Conservation (phyloP, 2,113 vertebrate species). For the Scomber japonicus region DNA sequence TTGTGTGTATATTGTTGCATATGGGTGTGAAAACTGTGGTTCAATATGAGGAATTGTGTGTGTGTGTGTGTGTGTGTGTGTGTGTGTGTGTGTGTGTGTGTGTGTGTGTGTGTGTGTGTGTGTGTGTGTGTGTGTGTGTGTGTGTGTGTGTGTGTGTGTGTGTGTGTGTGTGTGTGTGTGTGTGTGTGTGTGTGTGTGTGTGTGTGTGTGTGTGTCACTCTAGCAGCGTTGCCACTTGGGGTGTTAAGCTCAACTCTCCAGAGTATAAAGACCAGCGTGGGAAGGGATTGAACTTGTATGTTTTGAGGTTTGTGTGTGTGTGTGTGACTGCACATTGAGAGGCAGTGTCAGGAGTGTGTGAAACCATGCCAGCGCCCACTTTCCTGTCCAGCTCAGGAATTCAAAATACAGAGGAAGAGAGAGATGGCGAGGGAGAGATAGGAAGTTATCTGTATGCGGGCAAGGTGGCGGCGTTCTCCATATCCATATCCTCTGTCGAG, state of each 20-base stretch:
- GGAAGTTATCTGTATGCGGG: conserved; percentile 52
- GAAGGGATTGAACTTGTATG: conserved; percentile 36
- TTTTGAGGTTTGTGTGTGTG: neutral
- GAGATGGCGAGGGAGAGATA: neutral
- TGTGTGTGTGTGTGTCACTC: conserved; percentile 13
- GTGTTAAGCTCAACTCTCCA: conserved; percentile 47
- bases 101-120: conserved; percentile 4
- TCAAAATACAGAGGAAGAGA: conserved; percentile 12
- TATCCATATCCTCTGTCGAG: conserved; percentile 44
- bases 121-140: neutral
- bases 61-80: conserved; percentile 4
- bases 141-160: conserved; percentile 12
- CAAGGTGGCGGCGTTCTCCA: conserved; percentile 1
- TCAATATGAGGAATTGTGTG: neutral
- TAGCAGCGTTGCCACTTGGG: conserved; percentile 24
- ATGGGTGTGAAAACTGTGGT: conserved; percentile 4
- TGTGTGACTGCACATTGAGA: conserved; percentile 24
- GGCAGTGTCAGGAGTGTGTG: conserved; percentile 37
- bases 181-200: conserved; percentile 4
- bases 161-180: conserved; percentile 10
- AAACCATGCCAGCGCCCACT: conserved; percentile 55
- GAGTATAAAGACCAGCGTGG: conserved; percentile 35
- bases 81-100: conserved; percentile 3
- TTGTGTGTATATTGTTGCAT: neutral
- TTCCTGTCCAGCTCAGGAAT: conserved; percentile 52